A percentile compares a stretch with the other conserved stretches of the same genome.
Conservation (phyloP, 2,888 invertebrate genomes). For the Proisotoma minuta region DNA sequence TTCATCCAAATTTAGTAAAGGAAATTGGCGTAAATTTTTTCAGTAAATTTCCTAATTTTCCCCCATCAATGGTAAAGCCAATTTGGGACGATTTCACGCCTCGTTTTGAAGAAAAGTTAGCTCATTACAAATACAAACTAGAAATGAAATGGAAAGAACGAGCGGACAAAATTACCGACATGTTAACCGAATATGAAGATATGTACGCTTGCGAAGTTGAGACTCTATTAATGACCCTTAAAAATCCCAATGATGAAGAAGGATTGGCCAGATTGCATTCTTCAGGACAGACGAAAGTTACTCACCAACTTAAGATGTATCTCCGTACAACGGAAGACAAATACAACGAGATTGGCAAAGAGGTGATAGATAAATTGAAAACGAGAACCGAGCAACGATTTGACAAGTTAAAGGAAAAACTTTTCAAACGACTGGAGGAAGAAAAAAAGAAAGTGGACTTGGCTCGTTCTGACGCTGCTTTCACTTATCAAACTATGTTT, state of each 20-base stretch:
- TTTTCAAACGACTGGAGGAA: neutral
- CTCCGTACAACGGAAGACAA: neutral
- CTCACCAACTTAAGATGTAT: neutral
- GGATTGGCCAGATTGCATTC: neutral
- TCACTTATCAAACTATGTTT: neutral
- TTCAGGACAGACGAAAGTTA: neutral
- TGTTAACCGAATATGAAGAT: neutral
- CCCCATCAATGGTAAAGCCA: neutral
- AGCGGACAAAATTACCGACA: neutral
- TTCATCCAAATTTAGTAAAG: neutral
- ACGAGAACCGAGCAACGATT: neutral
- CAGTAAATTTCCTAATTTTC: neutral
- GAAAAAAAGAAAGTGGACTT: neutral
- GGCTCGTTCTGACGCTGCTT: neutral
- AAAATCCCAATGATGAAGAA: neutral
- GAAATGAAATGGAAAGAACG: neutral
- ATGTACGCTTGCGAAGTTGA: neutral
- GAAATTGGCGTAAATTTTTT: neutral
- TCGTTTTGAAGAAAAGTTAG: neutral
- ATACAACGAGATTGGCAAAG: neutral
- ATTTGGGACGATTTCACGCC: neutral
- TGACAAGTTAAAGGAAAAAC: neutral
- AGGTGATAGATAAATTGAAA: neutral
- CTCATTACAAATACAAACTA: neutral
- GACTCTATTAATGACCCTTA: neutral